phyloP scores from a whole-genome alignment of 2,797 vertebrate genomes.

The Chiroxiphia lanceolata region DNA sequence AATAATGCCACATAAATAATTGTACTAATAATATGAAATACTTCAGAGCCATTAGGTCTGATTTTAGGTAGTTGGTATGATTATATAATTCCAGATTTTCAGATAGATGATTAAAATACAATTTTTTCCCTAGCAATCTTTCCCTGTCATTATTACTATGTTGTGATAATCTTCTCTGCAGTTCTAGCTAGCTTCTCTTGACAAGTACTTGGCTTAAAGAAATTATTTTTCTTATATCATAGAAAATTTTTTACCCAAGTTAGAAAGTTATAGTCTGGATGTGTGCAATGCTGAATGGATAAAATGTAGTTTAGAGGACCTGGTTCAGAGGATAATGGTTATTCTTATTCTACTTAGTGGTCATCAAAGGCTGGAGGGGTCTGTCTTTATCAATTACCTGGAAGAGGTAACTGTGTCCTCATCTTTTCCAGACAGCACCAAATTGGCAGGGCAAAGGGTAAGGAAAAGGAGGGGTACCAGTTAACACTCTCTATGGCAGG shows the following conservation, averaged over 20 bases:
- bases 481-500: not conserved
- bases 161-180: not conserved
- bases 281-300: not conserved
- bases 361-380: not conserved
- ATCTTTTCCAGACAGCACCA: not conserved
- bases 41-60: not conserved
- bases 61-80: not conserved
- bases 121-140: not conserved
- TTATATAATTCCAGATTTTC: not conserved
- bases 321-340: not conserved
- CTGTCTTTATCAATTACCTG: not conserved
- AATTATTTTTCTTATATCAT: not conserved
- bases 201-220: not conserved
- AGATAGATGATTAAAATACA: not conserved
- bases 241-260: not conserved
- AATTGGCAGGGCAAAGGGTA: not conserved
- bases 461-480: not conserved
- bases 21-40: not conserved
- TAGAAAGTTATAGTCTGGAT: not conserved
- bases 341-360: not conserved
- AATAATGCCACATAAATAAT: not conserved
- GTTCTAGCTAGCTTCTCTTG: not conserved
- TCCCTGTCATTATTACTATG: not conserved
- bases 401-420: not conserved
- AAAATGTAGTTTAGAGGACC: not conserved